Evolutionary conservation across 2,888 invertebrate species (phyloP).

Genomic region (Mermis nigrescens): DNA sequence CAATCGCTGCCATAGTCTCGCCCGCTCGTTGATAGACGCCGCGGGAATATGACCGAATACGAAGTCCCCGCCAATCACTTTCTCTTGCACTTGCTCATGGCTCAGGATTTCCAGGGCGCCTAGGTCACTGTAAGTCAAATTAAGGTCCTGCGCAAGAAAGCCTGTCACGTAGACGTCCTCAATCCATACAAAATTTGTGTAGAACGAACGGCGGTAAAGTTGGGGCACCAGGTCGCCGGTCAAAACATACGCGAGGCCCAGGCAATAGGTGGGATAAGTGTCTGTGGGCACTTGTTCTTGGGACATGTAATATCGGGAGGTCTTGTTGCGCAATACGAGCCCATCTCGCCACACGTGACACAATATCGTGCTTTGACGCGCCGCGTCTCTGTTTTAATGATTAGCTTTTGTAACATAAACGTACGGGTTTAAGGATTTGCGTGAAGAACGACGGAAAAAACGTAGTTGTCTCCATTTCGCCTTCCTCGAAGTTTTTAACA

Average conservation of each 20-base stretch:
- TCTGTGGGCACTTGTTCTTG: conserved; percentile 29
- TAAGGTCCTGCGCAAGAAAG: conserved; percentile 1
- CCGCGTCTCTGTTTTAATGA: too few species aligned
- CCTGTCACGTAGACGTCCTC: conserved; percentile 13
- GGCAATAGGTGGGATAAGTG: conserved; percentile 34
- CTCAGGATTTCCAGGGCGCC: conserved; percentile 10
- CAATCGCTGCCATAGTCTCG: conserved; percentile 11
- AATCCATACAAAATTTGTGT: conserved; percentile 12
- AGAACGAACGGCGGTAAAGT: conserved; percentile 24
- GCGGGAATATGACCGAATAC: conserved; percentile 13
- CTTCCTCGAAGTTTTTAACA: too few species aligned
- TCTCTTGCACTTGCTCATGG: conserved; percentile 2
- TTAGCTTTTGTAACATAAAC: too few species aligned
- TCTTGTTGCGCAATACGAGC: conserved; percentile 30
- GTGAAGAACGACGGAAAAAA: too few species aligned
- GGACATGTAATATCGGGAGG: conserved; percentile 35
- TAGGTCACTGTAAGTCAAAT: conserved; percentile 4
- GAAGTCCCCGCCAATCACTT: conserved; percentile 8
- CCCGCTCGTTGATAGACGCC: conserved; percentile 6
- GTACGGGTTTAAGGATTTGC: too few species aligned
- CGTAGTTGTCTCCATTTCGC: too few species aligned
- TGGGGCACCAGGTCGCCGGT: conserved; percentile 27
- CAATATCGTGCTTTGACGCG: too few species aligned
- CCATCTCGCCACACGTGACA: too few species aligned
- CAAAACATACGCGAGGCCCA: conserved; percentile 34